phyloP scores from a whole-genome alignment of 2,888 invertebrate genomes.

The Drosophila algonquin region DNA sequence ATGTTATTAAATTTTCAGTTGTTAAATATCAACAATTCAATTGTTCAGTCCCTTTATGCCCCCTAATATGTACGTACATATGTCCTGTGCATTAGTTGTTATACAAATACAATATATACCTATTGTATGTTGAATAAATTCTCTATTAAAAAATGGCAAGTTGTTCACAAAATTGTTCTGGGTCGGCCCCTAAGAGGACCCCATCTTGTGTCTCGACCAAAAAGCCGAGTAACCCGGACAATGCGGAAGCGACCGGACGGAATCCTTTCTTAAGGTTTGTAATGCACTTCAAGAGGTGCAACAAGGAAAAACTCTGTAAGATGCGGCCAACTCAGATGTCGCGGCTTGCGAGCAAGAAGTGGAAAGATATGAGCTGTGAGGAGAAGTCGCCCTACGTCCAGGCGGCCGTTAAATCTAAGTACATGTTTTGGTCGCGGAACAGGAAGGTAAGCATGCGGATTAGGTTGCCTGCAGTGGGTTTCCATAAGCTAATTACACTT shows the following conservation, averaged over 20 bases:
- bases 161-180: background rate
- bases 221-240: no score
- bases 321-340: conserved; percentile 18
- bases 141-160: background rate
- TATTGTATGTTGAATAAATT: conserved; percentile 20
- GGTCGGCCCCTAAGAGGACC: background rate
- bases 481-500: no score
- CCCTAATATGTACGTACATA: conserved; percentile 26
- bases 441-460: background rate
- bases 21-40: conserved; percentile 42
- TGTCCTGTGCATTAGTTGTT: conserved; percentile 45
- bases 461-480: no score
- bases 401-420: conserved; percentile 8
- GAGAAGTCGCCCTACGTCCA: conserved; percentile 20
- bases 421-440: conserved; percentile 29
- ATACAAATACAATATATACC: conserved; percentile 25
- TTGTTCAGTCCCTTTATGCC: conserved; percentile 32
- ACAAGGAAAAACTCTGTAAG: background rate
- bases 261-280: conserved; percentile 45
- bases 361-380: conserved; percentile 14
- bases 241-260: background rate
- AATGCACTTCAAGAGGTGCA: conserved; percentile 22
- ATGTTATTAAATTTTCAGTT: conserved; percentile 40
- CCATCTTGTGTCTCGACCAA: background rate
- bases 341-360: conserved; percentile 19